Evolutionary conservation across 2,113 vertebrate genomes (phyloP), one percentile per base, ranked within the genome.

Genomic region (Plestiodon gilberti): DNA sequence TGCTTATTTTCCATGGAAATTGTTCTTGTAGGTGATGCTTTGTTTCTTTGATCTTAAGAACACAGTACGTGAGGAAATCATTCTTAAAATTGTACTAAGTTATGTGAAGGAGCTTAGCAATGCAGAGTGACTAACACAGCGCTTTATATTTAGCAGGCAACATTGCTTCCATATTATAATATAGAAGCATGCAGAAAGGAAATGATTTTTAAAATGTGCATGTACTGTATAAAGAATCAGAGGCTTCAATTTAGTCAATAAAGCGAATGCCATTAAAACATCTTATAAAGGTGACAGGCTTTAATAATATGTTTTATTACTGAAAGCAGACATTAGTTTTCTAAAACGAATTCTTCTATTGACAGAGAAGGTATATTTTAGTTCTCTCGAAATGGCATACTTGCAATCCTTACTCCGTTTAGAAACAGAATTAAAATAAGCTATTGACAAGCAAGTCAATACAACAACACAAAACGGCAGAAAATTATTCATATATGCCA

Each of bases 371-470:
- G 85, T 33, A 81, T 79, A 55, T 0, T 14, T 84, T 73, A 1
- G 70, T 79, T 48, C 82, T 81, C 82, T 79, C 84, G 83, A 28
- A 64, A 48, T 43, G 1, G 78, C 82, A 87, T 0, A 81, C 74
- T 14, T 4, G 80, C 91, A 86, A 71, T 85, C 83, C 61, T 83
- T 89, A 87, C 61, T 78, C 61, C 1, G 84, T 92, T 75, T 78
- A 35, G 71, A 87, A 90, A 67, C 59, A 2, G 77, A 88, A 89
- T 0, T 7, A 87, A 85, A 86, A 88, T 85, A 93, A 88, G 70
- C 57, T 43, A 85, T 71, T 80, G 88, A 78, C 81, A 90, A 89
- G 90, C 14, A 90, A 91, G 52, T 86, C 77, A 79, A 74, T 81
- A 86, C 78, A 62, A 0, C 70, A 61, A 0, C 18, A 91, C 33